phyloP scores from a whole-genome alignment of 2,888 invertebrate genomes.

The Andricus quercusramuli region DNA sequence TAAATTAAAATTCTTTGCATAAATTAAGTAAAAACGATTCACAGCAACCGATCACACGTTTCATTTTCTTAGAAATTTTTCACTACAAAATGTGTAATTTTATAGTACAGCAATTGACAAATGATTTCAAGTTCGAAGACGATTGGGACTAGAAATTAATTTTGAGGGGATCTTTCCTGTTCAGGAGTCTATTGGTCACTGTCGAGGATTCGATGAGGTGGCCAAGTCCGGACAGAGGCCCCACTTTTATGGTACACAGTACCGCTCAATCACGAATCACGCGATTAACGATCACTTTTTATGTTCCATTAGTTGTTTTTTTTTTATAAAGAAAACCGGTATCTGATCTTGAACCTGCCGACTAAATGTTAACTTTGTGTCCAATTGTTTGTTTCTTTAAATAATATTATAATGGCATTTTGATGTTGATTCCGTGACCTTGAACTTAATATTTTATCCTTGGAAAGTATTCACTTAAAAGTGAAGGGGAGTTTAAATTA shows the following conservation, averaged over 20 bases:
- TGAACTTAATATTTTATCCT: background rate
- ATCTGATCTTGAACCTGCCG: slow-evolving; percentile 5
- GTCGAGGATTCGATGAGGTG: slow-evolving; percentile 29
- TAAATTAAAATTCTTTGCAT: slow-evolving; percentile 9
- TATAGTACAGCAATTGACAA: background rate
- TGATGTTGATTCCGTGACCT: background rate
- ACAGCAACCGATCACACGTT: background rate
- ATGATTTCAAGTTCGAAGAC: background rate
- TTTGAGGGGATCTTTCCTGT: slow-evolving; percentile 6
- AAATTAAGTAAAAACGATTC: background rate
- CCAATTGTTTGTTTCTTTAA: background rate
- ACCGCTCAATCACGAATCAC: slow-evolving; percentile 2
- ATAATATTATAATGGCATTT: background rate
- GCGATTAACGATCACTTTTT: slow-evolving; percentile 10
- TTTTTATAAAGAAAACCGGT: background rate
- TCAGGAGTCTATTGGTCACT: slow-evolving; percentile 23
- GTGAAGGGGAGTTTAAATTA: background rate
- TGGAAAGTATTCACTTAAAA: background rate
- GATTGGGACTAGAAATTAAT: background rate
- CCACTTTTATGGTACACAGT: slow-evolving; percentile 19
- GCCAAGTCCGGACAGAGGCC: background rate
- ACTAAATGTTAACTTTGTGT: background rate
- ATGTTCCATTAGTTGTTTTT: background rate
- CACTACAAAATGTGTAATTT: background rate
- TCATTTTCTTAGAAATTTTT: background rate